phyloP scores from a whole-genome alignment of 2,797 vertebrate species.

The Sebastes melanostomus region DNA sequence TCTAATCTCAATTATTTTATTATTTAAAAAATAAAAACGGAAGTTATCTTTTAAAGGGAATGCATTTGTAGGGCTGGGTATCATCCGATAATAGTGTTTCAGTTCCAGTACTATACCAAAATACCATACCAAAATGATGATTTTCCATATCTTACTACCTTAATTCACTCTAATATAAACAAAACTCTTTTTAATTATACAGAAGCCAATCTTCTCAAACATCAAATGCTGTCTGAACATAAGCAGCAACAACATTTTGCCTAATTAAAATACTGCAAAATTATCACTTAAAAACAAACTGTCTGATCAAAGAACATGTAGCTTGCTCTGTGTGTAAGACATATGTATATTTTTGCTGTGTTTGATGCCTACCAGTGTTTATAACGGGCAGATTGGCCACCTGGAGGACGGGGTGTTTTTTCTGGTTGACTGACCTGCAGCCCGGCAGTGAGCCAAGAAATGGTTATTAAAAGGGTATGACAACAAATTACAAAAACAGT shows the following conservation, averaged over 20 bases:
- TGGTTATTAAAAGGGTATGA: not conserved
- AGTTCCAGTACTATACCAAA: not conserved
- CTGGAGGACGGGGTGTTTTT: conserved; percentile 2
- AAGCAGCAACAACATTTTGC: not conserved
- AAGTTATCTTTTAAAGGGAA: not conserved
- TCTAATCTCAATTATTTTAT: too few relatives aligned
- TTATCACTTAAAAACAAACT: not conserved
- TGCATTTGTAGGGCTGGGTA: not conserved
- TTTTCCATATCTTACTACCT: not conserved
- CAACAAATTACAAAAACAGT: conserved; percentile 17
- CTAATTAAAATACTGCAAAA: not conserved
- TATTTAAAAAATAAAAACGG: too few relatives aligned
- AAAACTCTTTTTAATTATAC: not conserved
- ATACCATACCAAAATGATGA: not conserved
- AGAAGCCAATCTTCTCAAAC: not conserved
- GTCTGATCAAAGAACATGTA: not conserved
- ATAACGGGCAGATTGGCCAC: not conserved
- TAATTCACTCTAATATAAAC: not conserved
- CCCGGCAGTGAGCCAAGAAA: conserved; percentile 5
- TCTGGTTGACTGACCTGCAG: conserved; percentile 26
- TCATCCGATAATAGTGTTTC: not conserved
- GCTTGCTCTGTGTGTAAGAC: not conserved
- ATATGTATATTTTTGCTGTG: not conserved
- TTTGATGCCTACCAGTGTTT: conserved; percentile 4
- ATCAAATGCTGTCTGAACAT: not conserved